Conservation (phyloP, 2,888 invertebrate species). For the Cylindroiulus punctatus region DNA sequence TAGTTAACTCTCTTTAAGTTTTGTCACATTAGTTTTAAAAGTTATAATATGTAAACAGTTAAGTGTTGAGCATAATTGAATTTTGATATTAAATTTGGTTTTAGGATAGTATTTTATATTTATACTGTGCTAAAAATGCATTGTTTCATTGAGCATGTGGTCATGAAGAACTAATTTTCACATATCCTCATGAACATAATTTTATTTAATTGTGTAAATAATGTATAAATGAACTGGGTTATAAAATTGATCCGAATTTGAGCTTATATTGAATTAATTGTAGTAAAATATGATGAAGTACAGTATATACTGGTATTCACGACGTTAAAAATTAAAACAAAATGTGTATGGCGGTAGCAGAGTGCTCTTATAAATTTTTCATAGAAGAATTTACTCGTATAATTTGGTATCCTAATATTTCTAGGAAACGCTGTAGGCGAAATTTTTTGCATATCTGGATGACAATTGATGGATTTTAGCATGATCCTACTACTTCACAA, state of each 20-base stretch:
- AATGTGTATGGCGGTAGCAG: no score
- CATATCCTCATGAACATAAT: background rate
- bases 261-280: no score
- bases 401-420: no score
- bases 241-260: conserved; percentile 8
- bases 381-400: no score
- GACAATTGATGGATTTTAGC: no score
- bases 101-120: conserved; percentile 14
- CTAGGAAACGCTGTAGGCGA: no score
- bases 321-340: no score
- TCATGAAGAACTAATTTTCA: conserved; percentile 32
- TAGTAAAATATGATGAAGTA: no score
- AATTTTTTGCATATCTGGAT: no score
- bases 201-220: conserved; percentile 9
- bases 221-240: conserved; percentile 33
- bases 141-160: conserved; percentile 14
- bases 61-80: background rate
- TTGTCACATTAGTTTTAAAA: background rate
- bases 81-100: conserved; percentile 28
- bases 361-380: no score
- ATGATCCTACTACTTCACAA: no score
- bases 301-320: no score
- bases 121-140: conserved; percentile 8
- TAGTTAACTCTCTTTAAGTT: background rate
- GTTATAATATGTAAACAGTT: background rate